These are phyloP conservation scores for Macroteleia sp. DNA, from an alignment of 2,888 invertebrate species.

Conservation along the genomic window DNA sequence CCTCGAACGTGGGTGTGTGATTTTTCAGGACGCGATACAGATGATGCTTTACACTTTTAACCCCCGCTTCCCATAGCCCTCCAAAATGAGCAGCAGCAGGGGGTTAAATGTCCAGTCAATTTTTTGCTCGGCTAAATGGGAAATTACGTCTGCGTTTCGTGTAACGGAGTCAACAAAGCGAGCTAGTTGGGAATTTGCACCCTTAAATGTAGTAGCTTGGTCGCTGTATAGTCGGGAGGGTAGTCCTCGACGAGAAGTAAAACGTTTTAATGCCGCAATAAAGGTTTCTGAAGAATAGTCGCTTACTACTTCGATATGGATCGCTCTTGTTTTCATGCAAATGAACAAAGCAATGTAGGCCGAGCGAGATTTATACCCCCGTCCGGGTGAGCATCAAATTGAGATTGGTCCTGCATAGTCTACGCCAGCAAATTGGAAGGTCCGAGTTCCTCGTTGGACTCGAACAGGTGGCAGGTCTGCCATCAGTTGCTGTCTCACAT, in stretches of 20 bases:
- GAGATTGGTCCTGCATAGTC: conserved; percentile 16
- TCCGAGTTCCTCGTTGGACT: background rate
- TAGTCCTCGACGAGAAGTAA: background rate
- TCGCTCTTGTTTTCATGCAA: conserved; percentile 1
- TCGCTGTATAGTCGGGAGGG: too few relatives aligned
- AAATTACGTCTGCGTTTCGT: too few relatives aligned
- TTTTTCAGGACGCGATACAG: too few relatives aligned
- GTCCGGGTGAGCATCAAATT: background rate
- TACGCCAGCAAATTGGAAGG: conserved; percentile 4
- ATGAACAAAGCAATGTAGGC: conserved; percentile 9
- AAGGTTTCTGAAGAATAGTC: background rate
- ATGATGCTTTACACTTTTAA: too few relatives aligned
- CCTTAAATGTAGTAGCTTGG: too few relatives aligned
- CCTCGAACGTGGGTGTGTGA: too few relatives aligned
- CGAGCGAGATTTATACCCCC: background rate
- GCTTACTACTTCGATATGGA: conserved; percentile 10
- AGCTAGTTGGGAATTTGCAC: too few relatives aligned
- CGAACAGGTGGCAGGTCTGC: background rate
- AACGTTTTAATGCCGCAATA: background rate
- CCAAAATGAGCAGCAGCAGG: too few relatives aligned
- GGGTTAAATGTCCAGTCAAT: too few relatives aligned
- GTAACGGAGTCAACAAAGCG: too few relatives aligned
- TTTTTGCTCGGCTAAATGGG: too few relatives aligned
- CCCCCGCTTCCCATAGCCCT: too few relatives aligned
- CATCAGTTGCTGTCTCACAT: conserved; percentile 1